Percentiles rank a stretch among this genome's conserved stretches.
Evolutionary conservation across 1,140 invertebrate species (phyloP).

Genomic region (Drosophila albomicans): DNA sequence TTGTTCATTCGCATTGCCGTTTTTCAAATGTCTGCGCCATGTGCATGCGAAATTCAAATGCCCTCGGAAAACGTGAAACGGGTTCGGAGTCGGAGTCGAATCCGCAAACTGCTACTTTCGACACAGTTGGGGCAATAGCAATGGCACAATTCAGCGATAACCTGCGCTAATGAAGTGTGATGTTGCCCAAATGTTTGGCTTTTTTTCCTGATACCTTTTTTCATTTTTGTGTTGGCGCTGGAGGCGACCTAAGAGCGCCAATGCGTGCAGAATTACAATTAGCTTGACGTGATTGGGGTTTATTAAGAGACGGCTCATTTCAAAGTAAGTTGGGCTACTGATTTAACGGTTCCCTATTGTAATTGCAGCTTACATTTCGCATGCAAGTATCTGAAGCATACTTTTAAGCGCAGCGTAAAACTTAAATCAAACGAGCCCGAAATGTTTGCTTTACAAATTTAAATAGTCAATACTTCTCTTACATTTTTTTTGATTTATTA

Average conservation of each 20-base stretch:
- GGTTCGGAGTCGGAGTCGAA: not conserved
- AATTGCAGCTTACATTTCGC: not conserved
- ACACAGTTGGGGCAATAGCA: not conserved
- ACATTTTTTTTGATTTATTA: too few relatives aligned
- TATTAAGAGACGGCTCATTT: conserved; percentile 9
- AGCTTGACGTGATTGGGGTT: conserved; percentile 19
- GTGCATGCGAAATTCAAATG: conserved; percentile 77
- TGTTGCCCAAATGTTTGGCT: conserved; percentile 58
- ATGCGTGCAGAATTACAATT: conserved; percentile 50
- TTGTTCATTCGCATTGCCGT: conserved; percentile 61
- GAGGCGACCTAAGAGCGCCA: conserved; percentile 13
- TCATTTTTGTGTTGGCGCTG: conserved; percentile 6
- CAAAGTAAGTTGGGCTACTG: not conserved
- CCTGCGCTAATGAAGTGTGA: conserved; percentile 81
- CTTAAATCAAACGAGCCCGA: too few relatives aligned
- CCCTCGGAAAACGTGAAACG: conserved; percentile 26
- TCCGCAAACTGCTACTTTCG: conserved; percentile 4
- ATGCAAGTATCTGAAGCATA: too few relatives aligned
- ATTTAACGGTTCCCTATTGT: not conserved
- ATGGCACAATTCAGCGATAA: conserved; percentile 59
- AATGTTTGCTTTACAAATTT: too few relatives aligned
- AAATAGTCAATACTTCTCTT: too few relatives aligned
- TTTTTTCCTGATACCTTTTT: conserved; percentile 37
- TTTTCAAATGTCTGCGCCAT: conserved; percentile 82
- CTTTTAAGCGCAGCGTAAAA: too few relatives aligned